Evolutionary conservation across 2,113 vertebrate genomes (phyloP).

Genomic region (Blennius ocellaris): DNA sequence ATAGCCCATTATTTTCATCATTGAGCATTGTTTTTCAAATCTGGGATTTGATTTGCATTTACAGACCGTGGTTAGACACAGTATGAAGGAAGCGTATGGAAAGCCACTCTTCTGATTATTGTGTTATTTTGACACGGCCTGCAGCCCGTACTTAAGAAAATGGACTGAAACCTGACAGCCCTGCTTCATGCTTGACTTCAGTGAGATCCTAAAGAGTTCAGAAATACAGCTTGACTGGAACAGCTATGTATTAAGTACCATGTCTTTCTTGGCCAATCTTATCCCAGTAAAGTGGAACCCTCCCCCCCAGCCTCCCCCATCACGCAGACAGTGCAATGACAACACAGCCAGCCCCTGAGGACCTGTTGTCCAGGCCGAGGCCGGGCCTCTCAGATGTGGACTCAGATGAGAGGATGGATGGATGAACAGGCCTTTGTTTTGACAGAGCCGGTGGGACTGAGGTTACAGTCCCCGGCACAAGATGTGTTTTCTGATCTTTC

Average conservation of each 20-base stretch:
- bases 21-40: constrained; percentile 67
- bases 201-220: background rate
- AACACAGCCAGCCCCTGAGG: background rate
- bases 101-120: background rate
- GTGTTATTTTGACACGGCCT: background rate
- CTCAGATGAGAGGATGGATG: constrained; percentile 62
- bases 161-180: constrained; percentile 1
- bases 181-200: constrained; percentile 23
- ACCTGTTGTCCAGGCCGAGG: constrained; percentile 17
- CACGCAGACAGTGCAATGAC: constrained; percentile 40
- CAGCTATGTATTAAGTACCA: background rate
- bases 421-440: constrained; percentile 68
- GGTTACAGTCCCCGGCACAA: constrained; percentile 36
- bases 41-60: constrained; percentile 31
- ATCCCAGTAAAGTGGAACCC: too few relatives aligned
- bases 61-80: background rate
- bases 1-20: constrained; percentile 68
- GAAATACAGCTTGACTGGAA: background rate
- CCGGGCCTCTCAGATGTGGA: constrained; percentile 62
- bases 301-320: background rate
- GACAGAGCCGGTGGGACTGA: constrained; percentile 59
- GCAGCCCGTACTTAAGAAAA: background rate
- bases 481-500: constrained; percentile 54
- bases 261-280: constrained; percentile 5
- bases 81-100: constrained; percentile 8